Conservation (phyloP, 2,113 vertebrate genomes). For the Grallaria varia region DNA sequence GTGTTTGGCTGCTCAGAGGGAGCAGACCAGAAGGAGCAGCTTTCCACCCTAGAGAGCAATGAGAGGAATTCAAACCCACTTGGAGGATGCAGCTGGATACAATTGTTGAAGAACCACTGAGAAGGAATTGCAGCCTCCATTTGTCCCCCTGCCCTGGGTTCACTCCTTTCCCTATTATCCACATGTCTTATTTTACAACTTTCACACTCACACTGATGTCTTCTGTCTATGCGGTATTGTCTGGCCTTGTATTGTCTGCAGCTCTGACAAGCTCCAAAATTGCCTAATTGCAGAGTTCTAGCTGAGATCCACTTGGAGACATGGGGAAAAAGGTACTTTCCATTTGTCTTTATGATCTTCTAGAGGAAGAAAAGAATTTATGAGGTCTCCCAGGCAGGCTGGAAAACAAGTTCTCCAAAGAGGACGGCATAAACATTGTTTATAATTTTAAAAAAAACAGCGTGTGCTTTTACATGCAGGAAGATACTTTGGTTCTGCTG, state of each 20-base stretch:
- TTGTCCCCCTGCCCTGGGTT: background rate
- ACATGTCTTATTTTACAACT: background rate
- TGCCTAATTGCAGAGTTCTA: background rate
- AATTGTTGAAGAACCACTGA: background rate
- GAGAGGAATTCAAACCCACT: background rate
- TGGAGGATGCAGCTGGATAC: background rate
- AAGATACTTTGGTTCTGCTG: background rate
- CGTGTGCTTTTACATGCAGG: background rate
- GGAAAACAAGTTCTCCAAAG: background rate
- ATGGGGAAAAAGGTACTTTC: background rate
- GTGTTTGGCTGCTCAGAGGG: background rate
- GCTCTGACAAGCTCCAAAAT: background rate
- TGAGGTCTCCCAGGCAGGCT: background rate
- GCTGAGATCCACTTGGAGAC: background rate
- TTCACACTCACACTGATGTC: background rate
- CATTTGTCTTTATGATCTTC: background rate
- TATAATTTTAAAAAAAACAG: background rate
- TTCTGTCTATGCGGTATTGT: constrained; percentile 18
- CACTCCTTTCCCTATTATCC: background rate
- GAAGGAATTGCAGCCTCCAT: background rate
- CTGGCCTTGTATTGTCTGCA: constrained; percentile 8
- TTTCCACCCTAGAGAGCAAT: background rate
- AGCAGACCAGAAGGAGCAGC: background rate
- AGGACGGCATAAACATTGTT: background rate
- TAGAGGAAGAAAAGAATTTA: background rate